Percentiles rank a stretch among this genome's conserved stretches.
These are phyloP conservation scores for Lucilia cuprina DNA, from an alignment of 1,140 invertebrate genomes.

Conservation along the genomic window DNA sequence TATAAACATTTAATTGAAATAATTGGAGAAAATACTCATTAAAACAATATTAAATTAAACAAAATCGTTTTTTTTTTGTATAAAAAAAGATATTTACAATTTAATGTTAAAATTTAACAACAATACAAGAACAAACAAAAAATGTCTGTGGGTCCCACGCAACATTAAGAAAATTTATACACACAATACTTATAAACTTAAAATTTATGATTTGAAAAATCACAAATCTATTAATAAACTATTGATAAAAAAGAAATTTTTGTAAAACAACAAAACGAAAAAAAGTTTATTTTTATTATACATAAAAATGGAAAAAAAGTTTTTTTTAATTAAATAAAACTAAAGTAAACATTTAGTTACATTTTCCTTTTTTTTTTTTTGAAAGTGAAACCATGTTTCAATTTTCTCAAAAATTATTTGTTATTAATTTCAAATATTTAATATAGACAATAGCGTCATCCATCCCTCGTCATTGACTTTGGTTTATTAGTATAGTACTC, in stretches of 20 bases:
- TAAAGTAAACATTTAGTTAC: background rate
- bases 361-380: background rate
- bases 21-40: background rate
- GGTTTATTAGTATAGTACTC: background rate
- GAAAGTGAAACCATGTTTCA: background rate
- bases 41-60: background rate
- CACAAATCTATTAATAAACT: conserved; percentile 21
- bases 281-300: background rate
- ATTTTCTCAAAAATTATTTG: background rate
- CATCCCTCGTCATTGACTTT: conserved; percentile 23
- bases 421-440: background rate
- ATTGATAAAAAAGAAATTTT: background rate
- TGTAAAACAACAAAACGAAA: background rate
- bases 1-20: background rate
- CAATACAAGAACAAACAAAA: background rate
- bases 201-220: conserved; percentile 28
- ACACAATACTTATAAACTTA: background rate
- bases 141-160: conserved; percentile 7
- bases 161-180: conserved; percentile 14
- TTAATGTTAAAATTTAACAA: background rate
- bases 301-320: background rate
- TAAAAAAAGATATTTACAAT: background rate
- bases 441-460: background rate
- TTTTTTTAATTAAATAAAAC: background rate
- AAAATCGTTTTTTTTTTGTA: background rate